Evolutionary conservation across 2,113 vertebrate species (phyloP), one percentile per base, ranked within the genome.

Genomic region (Antechinus stuartii): DNA sequence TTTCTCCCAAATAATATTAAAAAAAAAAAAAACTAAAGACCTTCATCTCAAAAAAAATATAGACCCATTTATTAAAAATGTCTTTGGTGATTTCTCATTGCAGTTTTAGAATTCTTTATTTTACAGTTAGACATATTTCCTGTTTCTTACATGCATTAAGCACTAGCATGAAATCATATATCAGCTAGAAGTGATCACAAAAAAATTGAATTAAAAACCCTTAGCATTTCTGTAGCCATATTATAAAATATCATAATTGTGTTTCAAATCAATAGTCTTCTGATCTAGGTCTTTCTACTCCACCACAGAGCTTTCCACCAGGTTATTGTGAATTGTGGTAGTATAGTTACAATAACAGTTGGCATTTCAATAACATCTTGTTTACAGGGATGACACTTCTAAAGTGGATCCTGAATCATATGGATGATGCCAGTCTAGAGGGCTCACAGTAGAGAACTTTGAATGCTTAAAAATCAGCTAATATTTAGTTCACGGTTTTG

Each of bases 91-190:
- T 93, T 95, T 95, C 94, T 61, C 92, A 57, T 55, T 91, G 55
- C 26, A 53, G 7, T 95, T 96, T 95, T 46, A 94, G 94, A 94
- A 90, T 84, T 91, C 52, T 95, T 84, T 90, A 22, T 93, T 96
- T 53, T 25, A 54, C 90, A 55, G 50, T 54, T 68, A 24, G 54
- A 94, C 89, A 30, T 0, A 53, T 61, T 95, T 93, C 94, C 84
- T 30, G 56, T 84, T 91, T 22, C 24, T 92, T n/a, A 93, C 53
- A 1, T 90, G 16, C 96, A 54, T 95, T 92, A 90, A 95, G 54
- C 53, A 12, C 14, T 90, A n/a, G 14, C 47, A 92, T 2, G 11
- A 91, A 93, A 89, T 91, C 35, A 90, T 23, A 91, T 56, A 95
- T 52, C 92, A 94, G 92, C 19, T 46, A 61, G 25, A 84, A 95